These are phyloP conservation scores for Lycodopsis pacificus DNA, from an alignment of 2,797 vertebrate genomes.

Conservation along the genomic window DNA sequence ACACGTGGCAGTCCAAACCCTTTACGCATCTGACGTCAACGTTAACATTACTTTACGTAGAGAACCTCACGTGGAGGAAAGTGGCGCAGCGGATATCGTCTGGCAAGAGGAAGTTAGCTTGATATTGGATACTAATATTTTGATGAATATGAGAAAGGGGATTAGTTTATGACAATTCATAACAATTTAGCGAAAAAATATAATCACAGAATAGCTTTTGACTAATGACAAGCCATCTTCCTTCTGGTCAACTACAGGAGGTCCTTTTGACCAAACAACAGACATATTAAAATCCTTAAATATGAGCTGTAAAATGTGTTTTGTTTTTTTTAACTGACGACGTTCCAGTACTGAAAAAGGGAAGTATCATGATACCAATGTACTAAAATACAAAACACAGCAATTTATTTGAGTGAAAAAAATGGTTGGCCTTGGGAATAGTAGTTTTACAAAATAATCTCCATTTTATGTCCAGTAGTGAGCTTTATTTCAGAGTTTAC, in stretches of 20 bases:
- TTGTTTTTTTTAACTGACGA: not conserved
- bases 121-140: not conserved
- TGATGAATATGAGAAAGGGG: not conserved
- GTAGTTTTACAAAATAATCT: not conserved
- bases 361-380: not conserved
- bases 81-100: fast-evolving
- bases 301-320: not conserved
- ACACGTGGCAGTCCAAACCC: not conserved
- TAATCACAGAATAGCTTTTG: fast-evolving
- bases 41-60: not conserved
- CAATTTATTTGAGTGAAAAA: not conserved
- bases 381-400: not conserved
- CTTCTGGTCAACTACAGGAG: not conserved
- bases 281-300: not conserved
- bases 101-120: not conserved
- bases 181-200: not conserved
- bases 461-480: not conserved
- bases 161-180: no score
- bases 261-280: not conserved
- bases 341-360: no score
- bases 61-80: not conserved
- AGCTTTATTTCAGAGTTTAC: not conserved
- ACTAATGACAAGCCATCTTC: not conserved
- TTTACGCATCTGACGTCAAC: not conserved
- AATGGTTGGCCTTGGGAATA: fast-evolving